Conservation (phyloP, 2,888 invertebrate species). For the Tetragnatha montana region DNA sequence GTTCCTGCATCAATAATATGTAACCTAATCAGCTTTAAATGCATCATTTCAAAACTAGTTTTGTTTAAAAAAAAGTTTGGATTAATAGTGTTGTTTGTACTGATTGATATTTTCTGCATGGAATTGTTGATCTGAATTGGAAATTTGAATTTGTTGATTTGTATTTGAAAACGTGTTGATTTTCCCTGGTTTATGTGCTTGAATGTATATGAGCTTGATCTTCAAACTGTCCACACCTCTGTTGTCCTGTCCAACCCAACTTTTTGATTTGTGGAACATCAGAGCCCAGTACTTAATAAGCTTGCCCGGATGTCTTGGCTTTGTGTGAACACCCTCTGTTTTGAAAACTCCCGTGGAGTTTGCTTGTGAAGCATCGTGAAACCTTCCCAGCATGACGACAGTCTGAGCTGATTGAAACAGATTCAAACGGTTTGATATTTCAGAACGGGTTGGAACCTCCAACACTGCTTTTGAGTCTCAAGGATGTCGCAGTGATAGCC, state of each 20-base stretch:
- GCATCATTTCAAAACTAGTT: too few species aligned
- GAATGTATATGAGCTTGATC: too few species aligned
- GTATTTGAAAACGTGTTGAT: too few species aligned
- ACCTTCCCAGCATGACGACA: background rate
- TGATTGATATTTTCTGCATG: too few species aligned
- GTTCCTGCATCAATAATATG: too few species aligned
- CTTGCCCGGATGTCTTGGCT: background rate
- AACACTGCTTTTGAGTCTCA: constrained; percentile 27
- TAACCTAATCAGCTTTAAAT: too few species aligned
- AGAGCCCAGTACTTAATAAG: background rate
- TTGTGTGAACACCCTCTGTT: background rate
- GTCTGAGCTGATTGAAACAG: background rate
- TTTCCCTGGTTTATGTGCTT: too few species aligned
- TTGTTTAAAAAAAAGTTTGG: too few species aligned
- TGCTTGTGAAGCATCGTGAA: background rate
- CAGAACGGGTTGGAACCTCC: constrained; percentile 30
- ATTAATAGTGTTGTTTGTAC: too few species aligned
- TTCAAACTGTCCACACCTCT: background rate
- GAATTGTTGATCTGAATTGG: too few species aligned
- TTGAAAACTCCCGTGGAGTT: background rate
- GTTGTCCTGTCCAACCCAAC: background rate
- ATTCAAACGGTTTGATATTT: background rate
- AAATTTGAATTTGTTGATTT: too few species aligned
- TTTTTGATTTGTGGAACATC: background rate
- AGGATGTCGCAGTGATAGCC: constrained; percentile 68